phyloP scores from a whole-genome alignment of 2,888 invertebrate genomes.

The Nephrotoma flavescens region DNA sequence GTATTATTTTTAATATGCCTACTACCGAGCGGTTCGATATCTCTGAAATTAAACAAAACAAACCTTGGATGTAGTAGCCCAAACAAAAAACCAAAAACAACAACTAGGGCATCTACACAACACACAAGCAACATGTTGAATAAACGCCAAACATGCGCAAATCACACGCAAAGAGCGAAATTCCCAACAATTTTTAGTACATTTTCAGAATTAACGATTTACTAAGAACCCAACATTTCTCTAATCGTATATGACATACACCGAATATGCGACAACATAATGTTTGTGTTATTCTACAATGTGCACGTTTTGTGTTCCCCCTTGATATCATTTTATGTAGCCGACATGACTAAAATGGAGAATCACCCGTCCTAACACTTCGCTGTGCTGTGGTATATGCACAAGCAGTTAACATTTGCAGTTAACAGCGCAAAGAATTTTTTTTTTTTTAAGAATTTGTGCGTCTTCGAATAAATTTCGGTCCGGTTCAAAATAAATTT shows the following conservation, averaged over 20 bases:
- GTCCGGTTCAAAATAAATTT: too few relatives aligned
- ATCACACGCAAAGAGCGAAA: background rate
- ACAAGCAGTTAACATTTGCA: too few relatives aligned
- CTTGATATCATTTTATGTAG: background rate
- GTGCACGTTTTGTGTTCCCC: background rate
- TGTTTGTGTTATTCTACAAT: background rate
- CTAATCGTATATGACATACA: background rate
- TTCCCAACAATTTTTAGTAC: background rate
- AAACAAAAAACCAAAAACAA: background rate
- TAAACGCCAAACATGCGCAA: background rate
- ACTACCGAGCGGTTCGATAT: background rate
- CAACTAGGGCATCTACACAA: background rate
- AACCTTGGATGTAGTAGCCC: background rate
- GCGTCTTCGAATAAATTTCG: too few relatives aligned
- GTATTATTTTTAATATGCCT: too few relatives aligned
- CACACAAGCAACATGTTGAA: background rate
- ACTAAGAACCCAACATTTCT: too few relatives aligned
- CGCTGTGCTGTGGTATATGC: background rate
- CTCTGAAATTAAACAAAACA: background rate
- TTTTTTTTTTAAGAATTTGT: too few relatives aligned
- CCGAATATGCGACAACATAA: background rate
- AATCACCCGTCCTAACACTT: background rate
- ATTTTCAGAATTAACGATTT: background rate
- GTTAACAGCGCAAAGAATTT: too few relatives aligned
- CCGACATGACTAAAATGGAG: background rate